These are phyloP conservation scores for Hipposideros armiger DNA, from an alignment of 2,113 vertebrate species.

Conservation along the genomic window DNA sequence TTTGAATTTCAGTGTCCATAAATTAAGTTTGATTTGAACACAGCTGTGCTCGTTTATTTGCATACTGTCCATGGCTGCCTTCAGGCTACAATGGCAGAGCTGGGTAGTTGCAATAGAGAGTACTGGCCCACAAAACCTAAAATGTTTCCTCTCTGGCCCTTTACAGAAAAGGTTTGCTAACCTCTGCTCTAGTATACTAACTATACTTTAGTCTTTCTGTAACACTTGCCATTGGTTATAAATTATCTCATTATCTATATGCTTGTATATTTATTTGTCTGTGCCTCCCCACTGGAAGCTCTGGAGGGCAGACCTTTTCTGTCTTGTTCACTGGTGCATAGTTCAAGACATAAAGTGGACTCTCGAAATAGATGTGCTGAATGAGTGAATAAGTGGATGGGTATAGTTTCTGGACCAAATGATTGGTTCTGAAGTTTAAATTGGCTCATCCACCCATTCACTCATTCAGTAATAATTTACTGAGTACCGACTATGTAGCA, in stretches of 20 bases:
- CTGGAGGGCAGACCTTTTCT: neutral
- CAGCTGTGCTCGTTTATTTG: neutral
- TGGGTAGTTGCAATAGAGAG: neutral
- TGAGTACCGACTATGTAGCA: neutral
- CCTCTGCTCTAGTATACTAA: neutral
- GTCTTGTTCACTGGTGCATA: neutral
- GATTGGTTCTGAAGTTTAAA: neutral
- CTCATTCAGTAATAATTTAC: neutral
- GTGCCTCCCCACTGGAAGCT: neutral
- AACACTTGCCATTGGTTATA: neutral
- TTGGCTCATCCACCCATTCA: too few relatives aligned
- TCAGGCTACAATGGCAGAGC: neutral
- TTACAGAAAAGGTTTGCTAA: neutral
- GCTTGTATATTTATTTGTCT: neutral
- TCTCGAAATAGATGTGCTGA: neutral
- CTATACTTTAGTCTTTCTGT: neutral
- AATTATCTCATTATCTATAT: neutral
- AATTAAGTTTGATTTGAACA: conserved; percentile 4
- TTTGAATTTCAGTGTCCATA: conserved; percentile 15
- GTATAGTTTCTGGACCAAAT: neutral
- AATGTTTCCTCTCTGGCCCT: neutral
- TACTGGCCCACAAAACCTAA: neutral
- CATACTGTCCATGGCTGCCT: neutral
- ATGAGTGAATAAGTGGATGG: neutral
- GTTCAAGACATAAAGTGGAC: neutral